Conservation (phyloP, 1,140 invertebrate species). For the Cotesia glomerata region DNA sequence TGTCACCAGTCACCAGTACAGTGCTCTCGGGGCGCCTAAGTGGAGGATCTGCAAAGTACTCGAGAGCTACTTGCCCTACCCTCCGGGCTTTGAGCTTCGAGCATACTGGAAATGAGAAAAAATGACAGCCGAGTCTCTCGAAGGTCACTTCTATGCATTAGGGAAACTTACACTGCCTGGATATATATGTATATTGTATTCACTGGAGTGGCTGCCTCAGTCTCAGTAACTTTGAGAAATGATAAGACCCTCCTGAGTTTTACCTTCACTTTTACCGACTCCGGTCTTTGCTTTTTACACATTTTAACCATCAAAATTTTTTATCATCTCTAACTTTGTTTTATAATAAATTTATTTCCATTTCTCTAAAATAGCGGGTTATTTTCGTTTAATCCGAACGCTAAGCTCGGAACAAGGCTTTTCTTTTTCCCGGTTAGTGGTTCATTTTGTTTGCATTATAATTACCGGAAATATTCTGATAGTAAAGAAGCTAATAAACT, state of each 20-base stretch:
- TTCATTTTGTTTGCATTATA: too few relatives aligned
- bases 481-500: too few relatives aligned
- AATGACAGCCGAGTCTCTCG: slow-evolving; percentile 25
- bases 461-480: too few relatives aligned
- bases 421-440: too few relatives aligned
- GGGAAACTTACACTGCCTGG: not conserved
- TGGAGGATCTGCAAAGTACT: not conserved
- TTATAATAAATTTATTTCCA: too few relatives aligned
- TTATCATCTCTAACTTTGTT: too few relatives aligned
- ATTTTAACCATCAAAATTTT: not conserved
- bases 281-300: not conserved
- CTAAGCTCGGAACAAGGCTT: too few relatives aligned
- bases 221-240: slow-evolving; percentile 11
- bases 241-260: slow-evolving; percentile 2
- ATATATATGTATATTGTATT: too few relatives aligned
- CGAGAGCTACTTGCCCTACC: not conserved
- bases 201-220: too few relatives aligned
- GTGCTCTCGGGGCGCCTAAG: not conserved
- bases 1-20: not conserved
- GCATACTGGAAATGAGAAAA: slow-evolving; percentile 27
- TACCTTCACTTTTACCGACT: not conserved
- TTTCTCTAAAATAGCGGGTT: too few relatives aligned
- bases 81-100: too few relatives aligned
- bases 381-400: too few relatives aligned
- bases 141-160: slow-evolving; percentile 30